Evolutionary conservation across 2,797 vertebrate genomes (phyloP).

Genomic region (Scolopax bukidnonensis): DNA sequence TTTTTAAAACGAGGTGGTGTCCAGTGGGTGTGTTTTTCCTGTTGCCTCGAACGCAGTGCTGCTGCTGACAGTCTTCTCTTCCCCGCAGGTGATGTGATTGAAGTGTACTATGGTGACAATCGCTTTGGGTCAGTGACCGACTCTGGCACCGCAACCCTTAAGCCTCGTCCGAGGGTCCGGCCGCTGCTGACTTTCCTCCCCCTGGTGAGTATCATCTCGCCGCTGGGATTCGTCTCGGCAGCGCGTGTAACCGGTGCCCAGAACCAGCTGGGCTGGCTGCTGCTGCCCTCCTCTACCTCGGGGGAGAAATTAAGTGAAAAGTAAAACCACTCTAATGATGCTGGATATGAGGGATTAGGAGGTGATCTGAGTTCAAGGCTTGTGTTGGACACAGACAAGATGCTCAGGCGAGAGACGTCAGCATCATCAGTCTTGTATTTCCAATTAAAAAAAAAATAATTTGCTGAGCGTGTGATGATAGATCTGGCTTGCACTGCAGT

Average conservation of each 20-base stretch:
- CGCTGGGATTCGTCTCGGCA: background rate
- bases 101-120: slow-evolving; percentile 74
- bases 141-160: slow-evolving; percentile 80
- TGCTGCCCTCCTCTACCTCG: background rate
- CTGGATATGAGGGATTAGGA: background rate
- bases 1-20: accelerated
- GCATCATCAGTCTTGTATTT: background rate
- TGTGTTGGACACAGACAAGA: background rate
- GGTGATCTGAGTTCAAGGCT: background rate
- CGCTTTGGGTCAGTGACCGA: slow-evolving; percentile 73
- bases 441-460: background rate
- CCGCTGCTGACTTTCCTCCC: slow-evolving; percentile 80
- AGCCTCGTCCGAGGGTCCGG: slow-evolving; percentile 78
- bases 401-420: background rate
- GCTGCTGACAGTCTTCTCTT: slow-evolving; percentile 7
- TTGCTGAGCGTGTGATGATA: background rate
- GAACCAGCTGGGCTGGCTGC: slow-evolving; percentile 4
- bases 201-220: slow-evolving; percentile 71
- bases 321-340: background rate
- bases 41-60: accelerated
- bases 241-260: background rate
- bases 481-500: background rate
- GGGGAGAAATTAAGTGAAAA: background rate
- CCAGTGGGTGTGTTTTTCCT: accelerated
- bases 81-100: slow-evolving; percentile 69